Evolutionary conservation across 2,797 vertebrate species (phyloP).

Genomic region (Coregonus sp.): DNA sequence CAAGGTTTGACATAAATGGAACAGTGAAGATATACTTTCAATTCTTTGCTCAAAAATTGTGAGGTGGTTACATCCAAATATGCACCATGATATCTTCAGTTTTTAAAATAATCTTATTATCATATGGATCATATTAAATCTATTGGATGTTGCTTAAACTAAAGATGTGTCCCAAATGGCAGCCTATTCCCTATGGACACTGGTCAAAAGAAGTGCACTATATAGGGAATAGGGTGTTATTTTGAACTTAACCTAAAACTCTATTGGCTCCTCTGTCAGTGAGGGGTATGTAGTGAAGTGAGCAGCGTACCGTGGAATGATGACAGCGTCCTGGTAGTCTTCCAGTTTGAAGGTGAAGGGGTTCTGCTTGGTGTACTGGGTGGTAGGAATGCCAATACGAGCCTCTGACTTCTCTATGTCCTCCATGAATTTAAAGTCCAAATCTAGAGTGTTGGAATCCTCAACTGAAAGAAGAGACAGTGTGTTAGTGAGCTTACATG

Average conservation of each 20-base stretch:
- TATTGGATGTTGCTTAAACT: too few relatives aligned
- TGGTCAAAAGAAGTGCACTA: neutral
- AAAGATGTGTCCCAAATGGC: neutral
- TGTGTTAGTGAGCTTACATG: neutral
- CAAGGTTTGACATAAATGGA: neutral
- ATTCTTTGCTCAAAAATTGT: too few relatives aligned
- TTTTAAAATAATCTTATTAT: too few relatives aligned
- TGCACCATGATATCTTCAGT: too few relatives aligned
- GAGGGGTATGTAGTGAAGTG: too few relatives aligned
- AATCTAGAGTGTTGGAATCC: slow-evolving; percentile 89
- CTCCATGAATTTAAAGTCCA: slow-evolving; percentile 99
- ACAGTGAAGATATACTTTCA: too few relatives aligned
- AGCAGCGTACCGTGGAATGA: slow-evolving; percentile 91
- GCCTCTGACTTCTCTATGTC: slow-evolving; percentile 98
- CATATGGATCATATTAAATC: too few relatives aligned
- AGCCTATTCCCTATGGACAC: neutral
- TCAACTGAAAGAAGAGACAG: slow-evolving; percentile 77
- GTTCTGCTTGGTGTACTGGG: slow-evolving; percentile 94
- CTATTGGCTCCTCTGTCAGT: too few relatives aligned
- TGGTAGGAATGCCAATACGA: slow-evolving; percentile 96
- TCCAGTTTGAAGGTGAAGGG: slow-evolving; percentile 95
- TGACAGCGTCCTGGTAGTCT: slow-evolving; percentile 99
- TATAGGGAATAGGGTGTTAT: neutral
- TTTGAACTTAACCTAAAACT: neutral
- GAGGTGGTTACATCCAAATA: too few relatives aligned